Conservation (phyloP, 2,888 invertebrate genomes). For the Trypoxylon attenuatum region DNA sequence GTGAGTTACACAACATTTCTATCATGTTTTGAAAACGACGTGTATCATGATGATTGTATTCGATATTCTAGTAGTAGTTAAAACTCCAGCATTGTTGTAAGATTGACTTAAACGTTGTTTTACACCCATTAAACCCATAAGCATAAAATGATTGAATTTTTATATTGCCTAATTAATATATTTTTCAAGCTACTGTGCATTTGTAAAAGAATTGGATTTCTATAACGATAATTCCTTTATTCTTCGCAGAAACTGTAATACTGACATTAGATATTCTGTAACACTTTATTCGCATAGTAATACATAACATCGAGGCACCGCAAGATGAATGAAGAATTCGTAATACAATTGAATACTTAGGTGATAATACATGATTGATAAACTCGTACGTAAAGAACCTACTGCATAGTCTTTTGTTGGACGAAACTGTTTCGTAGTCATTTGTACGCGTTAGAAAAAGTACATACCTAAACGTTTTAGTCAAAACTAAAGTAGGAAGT, state of each 20-base stretch:
- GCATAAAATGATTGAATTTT: too few species aligned
- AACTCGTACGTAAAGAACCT: background rate
- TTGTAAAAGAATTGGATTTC: conserved; percentile 9
- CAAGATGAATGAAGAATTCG: conserved; percentile 23
- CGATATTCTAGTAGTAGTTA: too few species aligned
- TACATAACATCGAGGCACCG: conserved; percentile 13
- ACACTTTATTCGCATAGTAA: conserved; percentile 9
- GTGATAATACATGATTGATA: conserved; percentile 1
- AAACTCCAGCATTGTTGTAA: too few species aligned
- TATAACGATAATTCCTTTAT: conserved; percentile 5
- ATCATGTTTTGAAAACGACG: too few species aligned
- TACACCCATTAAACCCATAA: too few species aligned
- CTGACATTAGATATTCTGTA: conserved; percentile 4
- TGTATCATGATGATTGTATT: too few species aligned
- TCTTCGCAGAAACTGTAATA: background rate
- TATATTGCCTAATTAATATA: too few species aligned
- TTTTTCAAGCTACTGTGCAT: too few species aligned
- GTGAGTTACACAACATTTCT: too few species aligned
- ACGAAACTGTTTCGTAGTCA: conserved; percentile 12
- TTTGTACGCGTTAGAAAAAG: background rate
- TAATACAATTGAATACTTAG: background rate
- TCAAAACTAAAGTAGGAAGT: background rate
- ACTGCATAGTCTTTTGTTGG: background rate
- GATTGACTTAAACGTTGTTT: too few species aligned
- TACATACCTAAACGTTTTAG: background rate